Percentiles rank a stretch among this genome's conserved stretches.
These are phyloP conservation scores for Sminthopsis crassicaudata DNA, from an alignment of 2,113 vertebrate species.

Conservation along the genomic window DNA sequence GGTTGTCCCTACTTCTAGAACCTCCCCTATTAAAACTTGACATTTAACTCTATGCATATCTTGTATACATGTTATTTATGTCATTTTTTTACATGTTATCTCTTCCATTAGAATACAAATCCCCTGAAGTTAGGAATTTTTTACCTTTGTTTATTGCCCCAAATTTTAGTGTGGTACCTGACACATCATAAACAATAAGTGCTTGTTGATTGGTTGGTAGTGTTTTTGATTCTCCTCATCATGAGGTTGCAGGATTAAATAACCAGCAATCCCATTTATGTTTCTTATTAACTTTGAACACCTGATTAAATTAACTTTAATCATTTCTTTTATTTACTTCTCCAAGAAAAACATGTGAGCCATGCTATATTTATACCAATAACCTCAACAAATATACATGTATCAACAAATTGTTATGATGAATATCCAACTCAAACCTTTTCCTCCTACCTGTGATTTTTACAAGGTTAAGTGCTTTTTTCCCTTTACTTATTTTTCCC, in stretches of 20 bases:
- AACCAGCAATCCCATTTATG: neutral
- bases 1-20: neutral
- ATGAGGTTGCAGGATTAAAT: neutral
- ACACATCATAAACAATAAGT: neutral
- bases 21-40: neutral
- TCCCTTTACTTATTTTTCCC: neutral
- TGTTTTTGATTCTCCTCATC: neutral
- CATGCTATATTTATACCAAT: neutral
- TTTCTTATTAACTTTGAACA: neutral
- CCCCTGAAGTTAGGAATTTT: neutral
- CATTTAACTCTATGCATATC: neutral
- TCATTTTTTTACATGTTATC: neutral
- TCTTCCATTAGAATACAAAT: neutral
- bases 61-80: neutral
- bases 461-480: neutral
- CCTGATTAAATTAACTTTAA: neutral
- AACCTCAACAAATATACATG: neutral
- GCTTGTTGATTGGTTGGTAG: neutral
- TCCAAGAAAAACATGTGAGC: neutral
- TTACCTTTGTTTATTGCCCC: neutral
- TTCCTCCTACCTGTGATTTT: neutral
- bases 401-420: neutral
- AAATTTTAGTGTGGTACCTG: neutral
- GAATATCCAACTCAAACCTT: neutral
- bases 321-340: neutral